Conservation (phyloP, 2,888 invertebrate species). For the Dascillus cervinus region DNA sequence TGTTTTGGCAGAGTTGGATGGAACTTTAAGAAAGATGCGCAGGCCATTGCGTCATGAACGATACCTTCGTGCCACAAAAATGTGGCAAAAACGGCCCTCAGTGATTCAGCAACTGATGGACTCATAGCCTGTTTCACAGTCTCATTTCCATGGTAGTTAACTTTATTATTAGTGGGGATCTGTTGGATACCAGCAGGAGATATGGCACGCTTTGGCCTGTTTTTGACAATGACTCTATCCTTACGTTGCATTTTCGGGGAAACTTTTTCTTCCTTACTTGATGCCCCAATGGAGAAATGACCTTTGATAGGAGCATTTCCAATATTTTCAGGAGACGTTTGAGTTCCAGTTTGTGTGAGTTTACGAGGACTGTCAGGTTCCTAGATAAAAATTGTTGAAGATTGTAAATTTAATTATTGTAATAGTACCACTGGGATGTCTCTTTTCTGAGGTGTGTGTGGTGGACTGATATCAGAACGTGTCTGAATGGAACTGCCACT, state of each 20-base stretch:
- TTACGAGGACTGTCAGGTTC: conserved; percentile 39
- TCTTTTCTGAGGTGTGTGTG: conserved; percentile 43
- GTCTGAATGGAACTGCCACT: conserved; percentile 48
- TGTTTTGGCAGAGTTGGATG: conserved; percentile 80
- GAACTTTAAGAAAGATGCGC: conserved; percentile 92
- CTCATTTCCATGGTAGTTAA: conserved; percentile 41
- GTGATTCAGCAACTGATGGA: conserved; percentile 84
- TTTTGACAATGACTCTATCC: conserved; percentile 44
- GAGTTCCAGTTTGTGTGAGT: conserved; percentile 59
- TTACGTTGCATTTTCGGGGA: conserved; percentile 51
- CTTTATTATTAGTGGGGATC: conserved; percentile 35
- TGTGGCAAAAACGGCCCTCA: conserved; percentile 93
- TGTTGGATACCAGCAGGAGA: conserved; percentile 41
- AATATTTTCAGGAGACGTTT: conserved; percentile 58
- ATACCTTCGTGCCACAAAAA: conserved; percentile 95
- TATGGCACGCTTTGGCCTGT: conserved; percentile 44
- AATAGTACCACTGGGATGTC: conserved; percentile 20
- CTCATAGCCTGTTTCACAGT: conserved; percentile 78
- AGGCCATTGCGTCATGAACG: conserved; percentile 97
- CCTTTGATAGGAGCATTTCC: conserved; percentile 38
- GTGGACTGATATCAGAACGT: conserved; percentile 46
- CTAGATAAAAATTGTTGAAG: conserved; percentile 19
- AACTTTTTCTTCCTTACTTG: conserved; percentile 47
- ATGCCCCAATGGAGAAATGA: conserved; percentile 55
- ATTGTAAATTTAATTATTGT: conserved; percentile 19